A percentile compares a stretch with the other conserved stretches of the same genome.
These are phyloP conservation scores for Heliocidaris erythrogramma DNA, from an alignment of 35 echinoderm and acorn worm species.

Conservation along the genomic window DNA sequence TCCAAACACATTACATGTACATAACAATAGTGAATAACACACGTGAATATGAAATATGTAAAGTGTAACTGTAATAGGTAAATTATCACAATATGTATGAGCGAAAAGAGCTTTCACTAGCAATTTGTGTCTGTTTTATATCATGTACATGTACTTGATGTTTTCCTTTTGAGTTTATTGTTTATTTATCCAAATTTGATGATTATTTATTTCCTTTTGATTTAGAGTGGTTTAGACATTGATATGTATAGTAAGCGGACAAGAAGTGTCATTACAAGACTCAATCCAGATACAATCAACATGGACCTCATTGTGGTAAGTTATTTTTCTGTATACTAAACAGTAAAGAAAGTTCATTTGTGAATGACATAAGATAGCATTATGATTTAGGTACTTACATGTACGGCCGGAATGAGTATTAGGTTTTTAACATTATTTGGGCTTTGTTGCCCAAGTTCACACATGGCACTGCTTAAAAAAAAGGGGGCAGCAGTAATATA, in stretches of 20 bases:
- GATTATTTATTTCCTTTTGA: neutral
- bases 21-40: no score
- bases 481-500: no score
- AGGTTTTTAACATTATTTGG: no score
- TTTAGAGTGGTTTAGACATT: constrained; percentile 61
- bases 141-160: neutral
- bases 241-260: constrained; percentile 73
- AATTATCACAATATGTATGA: no score
- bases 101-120: no score
- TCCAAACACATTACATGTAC: no score
- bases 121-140: neutral
- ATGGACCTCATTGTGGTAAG: constrained; percentile 94
- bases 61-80: no score
- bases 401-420: no score
- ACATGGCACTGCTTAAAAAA: no score
- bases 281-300: constrained; percentile 84
- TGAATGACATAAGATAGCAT: neutral
- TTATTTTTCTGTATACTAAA: neutral
- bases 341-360: neutral
- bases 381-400: no score
- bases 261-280: constrained; percentile 71
- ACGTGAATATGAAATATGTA: no score
- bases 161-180: neutral
- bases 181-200: neutral
- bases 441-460: no score